Evolutionary conservation across 1,140 invertebrate species (phyloP).

Genomic region (Gryllus bimaculatus): DNA sequence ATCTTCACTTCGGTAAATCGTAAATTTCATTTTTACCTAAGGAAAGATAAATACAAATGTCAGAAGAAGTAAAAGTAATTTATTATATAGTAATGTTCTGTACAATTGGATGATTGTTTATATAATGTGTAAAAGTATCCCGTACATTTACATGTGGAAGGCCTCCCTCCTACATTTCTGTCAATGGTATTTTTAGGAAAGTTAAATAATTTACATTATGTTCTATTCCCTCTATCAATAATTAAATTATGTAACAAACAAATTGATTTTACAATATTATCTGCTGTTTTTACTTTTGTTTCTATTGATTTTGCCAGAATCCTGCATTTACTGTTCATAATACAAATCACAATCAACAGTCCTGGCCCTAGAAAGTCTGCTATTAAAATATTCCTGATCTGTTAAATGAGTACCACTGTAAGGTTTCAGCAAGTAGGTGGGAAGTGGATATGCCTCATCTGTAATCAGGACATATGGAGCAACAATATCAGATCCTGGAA

Average conservation of each 20-base stretch:
- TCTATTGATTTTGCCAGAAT: constrained; percentile 11
- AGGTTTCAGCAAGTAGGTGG: constrained; percentile 29
- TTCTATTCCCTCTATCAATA: not conserved
- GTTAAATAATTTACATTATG: no score
- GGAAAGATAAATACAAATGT: no score
- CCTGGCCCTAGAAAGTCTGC: constrained; percentile 26
- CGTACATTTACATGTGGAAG: no score
- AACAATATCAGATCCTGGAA: constrained; percentile 24
- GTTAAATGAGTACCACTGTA: constrained; percentile 25
- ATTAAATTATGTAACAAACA: not conserved
- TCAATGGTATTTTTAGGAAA: no score
- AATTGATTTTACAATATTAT: not conserved
- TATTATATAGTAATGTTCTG: no score
- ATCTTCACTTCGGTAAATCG: no score
- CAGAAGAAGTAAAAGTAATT: no score
- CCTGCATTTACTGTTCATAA: constrained; percentile 25
- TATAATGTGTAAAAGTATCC: no score
- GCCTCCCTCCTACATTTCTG: no score
- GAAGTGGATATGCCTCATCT: constrained; percentile 34
- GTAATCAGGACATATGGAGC: constrained; percentile 29
- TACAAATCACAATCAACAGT: constrained; percentile 25
- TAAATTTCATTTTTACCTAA: no score
- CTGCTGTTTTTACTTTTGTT: not conserved
- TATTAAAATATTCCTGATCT: constrained; percentile 26
- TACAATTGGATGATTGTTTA: no score